Evolutionary conservation across 2,888 invertebrate genomes (phyloP).

Genomic region (Nesidiocoris tenuis): DNA sequence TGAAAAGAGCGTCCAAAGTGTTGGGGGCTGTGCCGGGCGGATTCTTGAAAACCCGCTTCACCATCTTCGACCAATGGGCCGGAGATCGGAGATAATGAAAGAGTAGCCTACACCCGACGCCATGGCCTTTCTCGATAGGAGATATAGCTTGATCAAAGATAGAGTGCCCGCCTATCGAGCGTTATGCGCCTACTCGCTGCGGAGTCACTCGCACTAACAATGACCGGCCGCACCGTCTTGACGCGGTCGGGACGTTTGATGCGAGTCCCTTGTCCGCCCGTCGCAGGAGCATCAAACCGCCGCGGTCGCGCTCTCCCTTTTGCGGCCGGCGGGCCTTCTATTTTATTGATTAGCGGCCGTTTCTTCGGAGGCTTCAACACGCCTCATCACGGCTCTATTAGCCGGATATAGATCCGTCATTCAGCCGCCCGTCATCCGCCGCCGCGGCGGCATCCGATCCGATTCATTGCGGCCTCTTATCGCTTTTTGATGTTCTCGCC

Average conservation of each 20-base stretch:
- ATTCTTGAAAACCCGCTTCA: conserved; percentile 18
- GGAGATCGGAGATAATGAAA: conserved; percentile 41
- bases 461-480: neutral
- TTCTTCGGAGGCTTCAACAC: conserved; percentile 33
- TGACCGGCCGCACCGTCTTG: conserved; percentile 27
- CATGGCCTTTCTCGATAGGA: neutral
- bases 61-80: conserved; percentile 30
- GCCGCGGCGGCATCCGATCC: neutral
- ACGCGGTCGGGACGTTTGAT: conserved; percentile 19
- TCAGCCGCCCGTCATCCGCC: neutral
- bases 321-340: neutral
- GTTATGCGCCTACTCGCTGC: neutral
- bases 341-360: conserved; percentile 42
- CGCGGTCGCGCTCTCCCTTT: neutral
- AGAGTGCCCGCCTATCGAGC: neutral
- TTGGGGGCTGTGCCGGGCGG: neutral
- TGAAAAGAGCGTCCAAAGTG: neutral
- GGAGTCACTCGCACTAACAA: conserved; percentile 41
- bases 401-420: conserved; percentile 42
- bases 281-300: neutral
- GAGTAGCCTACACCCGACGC: conserved; percentile 18
- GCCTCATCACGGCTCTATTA: conserved; percentile 40
- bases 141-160: neutral
- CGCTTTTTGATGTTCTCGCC: neutral
- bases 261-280: neutral